Evolutionary conservation across 2,888 invertebrate species (phyloP).

Genomic region (Agrilus biguttatus): DNA sequence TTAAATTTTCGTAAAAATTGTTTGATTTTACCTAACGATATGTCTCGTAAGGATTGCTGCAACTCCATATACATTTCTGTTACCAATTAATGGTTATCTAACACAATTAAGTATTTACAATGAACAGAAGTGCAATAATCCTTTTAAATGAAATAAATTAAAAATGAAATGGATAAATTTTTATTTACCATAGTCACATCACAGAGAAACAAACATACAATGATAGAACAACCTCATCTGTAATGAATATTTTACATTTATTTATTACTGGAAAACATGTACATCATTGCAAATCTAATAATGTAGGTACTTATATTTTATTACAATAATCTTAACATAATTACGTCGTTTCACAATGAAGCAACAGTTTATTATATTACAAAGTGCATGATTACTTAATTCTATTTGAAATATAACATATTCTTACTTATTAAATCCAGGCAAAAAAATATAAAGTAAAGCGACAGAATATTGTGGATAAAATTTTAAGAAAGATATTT

Average conservation of each 20-base stretch:
- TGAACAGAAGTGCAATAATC: background rate
- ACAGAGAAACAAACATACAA: conserved; percentile 34
- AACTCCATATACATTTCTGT: too few species aligned
- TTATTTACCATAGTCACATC: conserved; percentile 34
- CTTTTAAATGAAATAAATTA: background rate
- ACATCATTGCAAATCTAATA: conserved; percentile 25
- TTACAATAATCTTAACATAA: conserved; percentile 22
- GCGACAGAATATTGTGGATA: too few species aligned
- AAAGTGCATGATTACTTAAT: conserved; percentile 10
- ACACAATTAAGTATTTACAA: too few species aligned
- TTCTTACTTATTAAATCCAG: too few species aligned
- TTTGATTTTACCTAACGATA: too few species aligned
- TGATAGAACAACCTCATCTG: conserved; percentile 27
- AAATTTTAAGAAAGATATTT: too few species aligned
- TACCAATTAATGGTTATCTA: too few species aligned
- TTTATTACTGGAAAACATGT: conserved; percentile 30
- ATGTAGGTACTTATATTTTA: conserved; percentile 18
- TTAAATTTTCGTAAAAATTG: too few species aligned
- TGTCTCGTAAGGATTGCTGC: too few species aligned
- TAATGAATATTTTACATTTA: conserved; percentile 29
- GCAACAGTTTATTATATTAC: conserved; percentile 25
- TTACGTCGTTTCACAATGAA: conserved; percentile 26
- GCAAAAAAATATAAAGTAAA: too few species aligned
- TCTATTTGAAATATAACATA: too few species aligned
- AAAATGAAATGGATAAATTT: conserved; percentile 29